Base-by-base conservation (phyloP, 1,140 invertebrate species). In the Monochamus saltuarius region DNA sequence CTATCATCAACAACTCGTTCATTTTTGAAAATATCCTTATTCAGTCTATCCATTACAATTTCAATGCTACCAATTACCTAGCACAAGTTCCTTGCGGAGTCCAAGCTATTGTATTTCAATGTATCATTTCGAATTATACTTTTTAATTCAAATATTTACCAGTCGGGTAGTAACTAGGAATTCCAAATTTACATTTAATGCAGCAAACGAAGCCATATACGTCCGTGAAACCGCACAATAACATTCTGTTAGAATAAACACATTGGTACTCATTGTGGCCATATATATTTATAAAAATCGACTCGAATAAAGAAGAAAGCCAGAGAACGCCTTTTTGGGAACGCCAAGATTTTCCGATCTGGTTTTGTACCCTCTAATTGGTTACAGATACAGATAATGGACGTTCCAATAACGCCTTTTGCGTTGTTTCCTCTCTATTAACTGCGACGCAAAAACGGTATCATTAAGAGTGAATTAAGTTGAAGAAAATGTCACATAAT, bases 321-420 rank as follows among this genome's bases (percentile, higher is more conserved):
- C 10, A n/a, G 22, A 37, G 13, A 37, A 38, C 16, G 34, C 50
- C 29, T 52, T 52, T 34, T 52, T 38, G 11, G 50, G 29, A 38
- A 14, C 17, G 9, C 34, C 36, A 16, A 37, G 50, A 52, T 52
- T 52, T 52, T 52, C 50, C 50, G 50, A 35, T 52, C 19, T 52
- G 50, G 50, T 13, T 52, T 52, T 52, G 50, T 34, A 37, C 36
- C 50, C 16, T 52, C 50, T 52, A 52, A 52, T 52, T 52, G 50
- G 50, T 52, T 38, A 52, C 50, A 36, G 50, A 52, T 52, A 52
- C 29, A 47, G 45, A 47, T 17, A 47, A 11, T 47, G 17, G 45
- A 22, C 45, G 45, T 47, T 47, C 17, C 50, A 52, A 52, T 38
- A 52, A 52, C 50, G 50, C 50, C 50, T 52, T 52, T 52, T 52